Evolutionary conservation across 2,113 vertebrate genomes (phyloP).

Genomic region (Cyprinodon variegatus): DNA sequence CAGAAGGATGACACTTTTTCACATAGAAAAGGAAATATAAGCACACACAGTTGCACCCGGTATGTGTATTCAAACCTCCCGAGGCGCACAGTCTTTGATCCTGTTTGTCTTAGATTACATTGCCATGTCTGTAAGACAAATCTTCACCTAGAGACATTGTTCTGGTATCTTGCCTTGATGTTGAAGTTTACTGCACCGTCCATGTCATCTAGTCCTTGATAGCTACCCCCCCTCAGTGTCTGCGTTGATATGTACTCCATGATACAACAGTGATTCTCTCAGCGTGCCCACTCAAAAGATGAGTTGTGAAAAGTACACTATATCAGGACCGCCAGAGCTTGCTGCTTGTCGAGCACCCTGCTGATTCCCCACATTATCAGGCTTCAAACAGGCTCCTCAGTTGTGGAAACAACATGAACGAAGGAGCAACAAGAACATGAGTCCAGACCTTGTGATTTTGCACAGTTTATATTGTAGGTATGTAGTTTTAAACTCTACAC

Average conservation of each 20-base stretch:
- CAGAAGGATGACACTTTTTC: constrained; percentile 21
- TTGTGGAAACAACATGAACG: constrained; percentile 54
- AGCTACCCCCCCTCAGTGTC: constrained; percentile 25
- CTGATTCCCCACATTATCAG: constrained; percentile 66
- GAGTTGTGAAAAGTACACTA: constrained; percentile 56
- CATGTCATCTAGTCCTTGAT: constrained; percentile 35
- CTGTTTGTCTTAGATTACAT: constrained; percentile 23
- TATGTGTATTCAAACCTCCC: constrained; percentile 27
- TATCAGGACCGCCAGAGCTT: constrained; percentile 34
- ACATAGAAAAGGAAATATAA: constrained; percentile 13
- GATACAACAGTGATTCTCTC: constrained; percentile 49
- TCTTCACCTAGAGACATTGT: constrained; percentile 35
- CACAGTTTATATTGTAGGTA: not conserved
- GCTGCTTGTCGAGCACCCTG: constrained; percentile 38
- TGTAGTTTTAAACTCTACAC: not conserved
- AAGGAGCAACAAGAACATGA: constrained; percentile 39
- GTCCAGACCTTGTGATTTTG: constrained; percentile 5
- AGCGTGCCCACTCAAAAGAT: constrained; percentile 50
- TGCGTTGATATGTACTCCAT: constrained; percentile 50
- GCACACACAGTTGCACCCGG: constrained; percentile 28
- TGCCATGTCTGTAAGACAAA: constrained; percentile 24
- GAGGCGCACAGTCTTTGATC: constrained; percentile 23
- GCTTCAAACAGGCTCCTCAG: constrained; percentile 50
- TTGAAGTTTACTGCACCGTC: constrained; percentile 28
- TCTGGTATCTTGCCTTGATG: constrained; percentile 27